These are phyloP conservation scores for Scyliorhinus canicula DNA, from an alignment of 2,797 vertebrate genomes.

Conservation along the genomic window DNA sequence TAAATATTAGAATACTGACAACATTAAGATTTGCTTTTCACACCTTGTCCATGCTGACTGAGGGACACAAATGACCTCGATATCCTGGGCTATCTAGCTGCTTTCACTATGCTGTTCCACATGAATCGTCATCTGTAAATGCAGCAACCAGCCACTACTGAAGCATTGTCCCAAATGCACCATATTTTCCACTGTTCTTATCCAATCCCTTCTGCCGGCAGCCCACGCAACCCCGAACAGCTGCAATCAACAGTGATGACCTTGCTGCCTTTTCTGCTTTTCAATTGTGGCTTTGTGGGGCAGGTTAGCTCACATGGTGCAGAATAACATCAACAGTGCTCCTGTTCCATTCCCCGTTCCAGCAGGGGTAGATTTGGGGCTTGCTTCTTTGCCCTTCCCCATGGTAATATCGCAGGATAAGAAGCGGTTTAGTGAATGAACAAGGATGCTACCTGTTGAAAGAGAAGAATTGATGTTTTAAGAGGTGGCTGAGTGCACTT, in stretches of 20 bases:
- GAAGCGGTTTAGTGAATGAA: background rate
- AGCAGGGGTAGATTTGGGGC: background rate
- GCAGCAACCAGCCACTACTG: background rate
- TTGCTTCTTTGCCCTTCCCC: background rate
- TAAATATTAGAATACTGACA: background rate
- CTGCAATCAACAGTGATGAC: background rate
- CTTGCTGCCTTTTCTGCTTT: background rate
- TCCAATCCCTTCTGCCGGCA: background rate
- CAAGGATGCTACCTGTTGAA: background rate
- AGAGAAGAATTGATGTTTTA: background rate
- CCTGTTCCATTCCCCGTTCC: background rate
- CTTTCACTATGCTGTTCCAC: background rate
- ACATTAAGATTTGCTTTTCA: background rate
- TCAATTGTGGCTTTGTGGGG: background rate
- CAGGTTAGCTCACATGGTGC: background rate
- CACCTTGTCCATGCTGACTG: background rate
- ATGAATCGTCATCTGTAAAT: background rate
- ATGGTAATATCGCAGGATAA: background rate
- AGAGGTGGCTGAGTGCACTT: background rate
- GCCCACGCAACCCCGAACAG: background rate
- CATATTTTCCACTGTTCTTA: background rate
- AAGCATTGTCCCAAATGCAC: background rate
- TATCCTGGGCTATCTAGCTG: background rate
- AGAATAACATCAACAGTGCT: background rate
- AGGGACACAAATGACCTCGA: background rate